phyloP scores from a whole-genome alignment of 2,797 vertebrate species.

The Choloepus didactylus region DNA sequence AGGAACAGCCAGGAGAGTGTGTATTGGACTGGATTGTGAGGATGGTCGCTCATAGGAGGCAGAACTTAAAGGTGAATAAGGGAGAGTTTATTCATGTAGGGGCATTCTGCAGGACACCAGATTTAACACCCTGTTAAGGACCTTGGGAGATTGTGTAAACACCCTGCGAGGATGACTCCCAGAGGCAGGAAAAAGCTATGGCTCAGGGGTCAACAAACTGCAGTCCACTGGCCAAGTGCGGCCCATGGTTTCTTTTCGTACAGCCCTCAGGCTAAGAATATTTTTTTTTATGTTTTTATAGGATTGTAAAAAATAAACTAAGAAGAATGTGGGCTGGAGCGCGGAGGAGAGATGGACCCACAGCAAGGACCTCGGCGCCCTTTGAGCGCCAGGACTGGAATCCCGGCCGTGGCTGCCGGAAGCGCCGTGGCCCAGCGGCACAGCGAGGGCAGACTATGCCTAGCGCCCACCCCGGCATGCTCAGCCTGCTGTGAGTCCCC shows the following conservation, averaged over 20 bases:
- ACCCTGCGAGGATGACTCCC: neutral
- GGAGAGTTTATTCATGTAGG: neutral
- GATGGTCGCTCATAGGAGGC: neutral
- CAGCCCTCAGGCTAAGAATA: neutral
- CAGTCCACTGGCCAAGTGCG: neutral
- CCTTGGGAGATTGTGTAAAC: neutral
- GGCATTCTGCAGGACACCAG: neutral
- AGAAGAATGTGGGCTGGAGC: too few species aligned
- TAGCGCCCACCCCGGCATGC: too few species aligned
- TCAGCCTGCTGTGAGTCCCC: too few species aligned
- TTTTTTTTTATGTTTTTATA: slow-evolving; percentile 12
- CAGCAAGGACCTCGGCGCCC: too few species aligned
- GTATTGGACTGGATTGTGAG: neutral
- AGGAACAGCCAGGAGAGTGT: neutral
- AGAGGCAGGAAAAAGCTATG: neutral
- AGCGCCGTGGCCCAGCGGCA: too few species aligned
- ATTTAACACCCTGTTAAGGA: neutral
- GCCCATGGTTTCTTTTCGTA: slow-evolving; percentile 2
- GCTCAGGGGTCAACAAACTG: neutral
- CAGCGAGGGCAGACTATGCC: too few species aligned
- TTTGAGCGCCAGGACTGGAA: too few species aligned
- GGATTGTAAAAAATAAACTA: neutral
- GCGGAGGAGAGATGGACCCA: too few species aligned
- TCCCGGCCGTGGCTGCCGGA: too few species aligned
- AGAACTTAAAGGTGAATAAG: neutral